Conservation (phyloP, 2,113 vertebrate genomes). For the Poeciliopsis prolifica region DNA sequence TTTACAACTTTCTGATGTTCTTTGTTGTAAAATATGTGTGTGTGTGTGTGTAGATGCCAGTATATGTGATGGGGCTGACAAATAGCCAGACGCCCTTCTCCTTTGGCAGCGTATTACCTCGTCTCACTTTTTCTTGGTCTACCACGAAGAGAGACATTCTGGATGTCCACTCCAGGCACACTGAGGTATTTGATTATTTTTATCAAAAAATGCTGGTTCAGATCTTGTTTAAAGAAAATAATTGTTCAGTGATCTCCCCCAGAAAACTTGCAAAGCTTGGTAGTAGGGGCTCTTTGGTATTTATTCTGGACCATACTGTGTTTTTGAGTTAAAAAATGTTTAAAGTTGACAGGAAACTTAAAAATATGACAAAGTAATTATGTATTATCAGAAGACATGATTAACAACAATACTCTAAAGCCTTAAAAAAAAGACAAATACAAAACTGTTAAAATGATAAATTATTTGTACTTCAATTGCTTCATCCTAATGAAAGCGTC, state of each 20-base stretch:
- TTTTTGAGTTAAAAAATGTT: too few relatives aligned
- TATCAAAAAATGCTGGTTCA: neutral
- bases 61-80: conserved; percentile 91
- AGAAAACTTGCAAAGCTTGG: too few relatives aligned
- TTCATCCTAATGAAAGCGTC: too few relatives aligned
- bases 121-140: conserved; percentile 91
- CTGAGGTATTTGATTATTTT: conserved; percentile 80
- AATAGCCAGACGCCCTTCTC: conserved; percentile 93
- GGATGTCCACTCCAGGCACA: conserved; percentile 86
- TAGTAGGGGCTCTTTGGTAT: too few relatives aligned
- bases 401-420: too few relatives aligned
- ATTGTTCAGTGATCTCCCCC: neutral
- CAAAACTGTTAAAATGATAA: too few relatives aligned
- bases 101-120: conserved; percentile 87
- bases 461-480: too few relatives aligned
- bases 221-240: neutral
- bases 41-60: conserved; percentile 82
- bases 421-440: too few relatives aligned
- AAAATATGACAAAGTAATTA: too few relatives aligned
- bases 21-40: neutral
- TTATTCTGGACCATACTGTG: too few relatives aligned
- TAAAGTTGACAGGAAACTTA: too few relatives aligned
- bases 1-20: neutral
- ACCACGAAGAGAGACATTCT: conserved; percentile 91
- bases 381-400: too few relatives aligned